Conservation (phyloP, 2,888 invertebrate species). For the Rhagophthalmus giganteus region DNA sequence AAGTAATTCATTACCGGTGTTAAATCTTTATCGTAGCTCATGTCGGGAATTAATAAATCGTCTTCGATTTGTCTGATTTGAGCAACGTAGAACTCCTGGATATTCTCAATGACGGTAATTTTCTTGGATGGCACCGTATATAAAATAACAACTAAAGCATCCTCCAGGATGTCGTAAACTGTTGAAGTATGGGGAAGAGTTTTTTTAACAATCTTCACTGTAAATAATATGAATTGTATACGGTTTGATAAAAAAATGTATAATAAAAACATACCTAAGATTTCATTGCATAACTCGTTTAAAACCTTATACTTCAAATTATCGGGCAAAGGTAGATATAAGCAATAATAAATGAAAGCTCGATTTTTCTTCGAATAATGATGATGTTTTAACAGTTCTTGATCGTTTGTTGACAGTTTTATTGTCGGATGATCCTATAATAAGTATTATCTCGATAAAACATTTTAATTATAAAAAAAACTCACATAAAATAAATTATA, state of each 20-base stretch:
- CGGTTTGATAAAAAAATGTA: too few species aligned
- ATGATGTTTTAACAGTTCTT: conserved; percentile 8
- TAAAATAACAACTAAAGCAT: conserved; percentile 7
- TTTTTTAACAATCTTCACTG: conserved; percentile 11
- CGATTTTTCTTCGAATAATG: conserved; percentile 8
- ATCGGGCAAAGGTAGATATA: conserved; percentile 11
- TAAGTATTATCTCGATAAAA: too few species aligned
- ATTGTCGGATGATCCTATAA: conserved; percentile 18
- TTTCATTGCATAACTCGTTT: conserved; percentile 14
- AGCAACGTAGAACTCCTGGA: conserved; percentile 7
- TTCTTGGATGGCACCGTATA: conserved; percentile 4
- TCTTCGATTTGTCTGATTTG: conserved; percentile 12
- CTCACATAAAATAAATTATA: conserved; percentile 22
- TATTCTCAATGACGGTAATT: conserved; percentile 4
- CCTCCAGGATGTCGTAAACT: conserved; percentile 9
- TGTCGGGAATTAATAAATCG: conserved; percentile 6
- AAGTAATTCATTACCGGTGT: neutral
- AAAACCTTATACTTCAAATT: conserved; percentile 12
- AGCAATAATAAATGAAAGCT: conserved; percentile 8
- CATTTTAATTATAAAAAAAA: too few species aligned
- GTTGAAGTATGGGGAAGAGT: conserved; percentile 3
- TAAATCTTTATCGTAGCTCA: neutral
- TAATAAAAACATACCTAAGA: conserved; percentile 2
- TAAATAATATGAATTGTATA: neutral
- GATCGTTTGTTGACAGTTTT: conserved; percentile 5